These are phyloP conservation scores for Microcebus lehilahytsara DNA, from an alignment of 2,113 vertebrate species.

Conservation along the genomic window DNA sequence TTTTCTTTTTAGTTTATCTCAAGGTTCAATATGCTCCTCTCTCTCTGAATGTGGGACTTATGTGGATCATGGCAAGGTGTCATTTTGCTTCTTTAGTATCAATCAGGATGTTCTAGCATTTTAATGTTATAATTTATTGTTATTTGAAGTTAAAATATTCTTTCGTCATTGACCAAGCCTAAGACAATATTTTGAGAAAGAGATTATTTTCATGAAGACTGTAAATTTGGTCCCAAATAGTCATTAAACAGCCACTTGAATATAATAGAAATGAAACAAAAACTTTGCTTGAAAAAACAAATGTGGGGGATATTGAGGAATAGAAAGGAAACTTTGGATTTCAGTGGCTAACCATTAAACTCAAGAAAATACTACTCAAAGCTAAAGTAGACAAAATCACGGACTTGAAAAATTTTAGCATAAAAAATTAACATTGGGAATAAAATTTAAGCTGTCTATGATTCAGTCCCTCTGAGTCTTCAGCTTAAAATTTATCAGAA, in stretches of 20 bases:
- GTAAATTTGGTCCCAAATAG: not conserved
- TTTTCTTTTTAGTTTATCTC: not conserved
- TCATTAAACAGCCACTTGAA: not conserved
- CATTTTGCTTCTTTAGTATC: not conserved
- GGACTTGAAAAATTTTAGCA: not conserved
- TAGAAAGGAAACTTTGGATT: not conserved
- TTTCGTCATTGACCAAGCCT: not conserved
- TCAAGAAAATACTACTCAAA: not conserved
- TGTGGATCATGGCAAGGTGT: not conserved
- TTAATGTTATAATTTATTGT: not conserved
- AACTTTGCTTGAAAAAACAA: not conserved
- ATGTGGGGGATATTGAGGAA: not conserved
- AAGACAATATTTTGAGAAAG: not conserved
- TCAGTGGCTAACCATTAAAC: not conserved
- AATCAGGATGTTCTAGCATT: not conserved
- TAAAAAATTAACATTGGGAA: not conserved
- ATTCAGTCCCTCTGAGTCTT: not conserved
- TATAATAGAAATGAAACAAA: not conserved
- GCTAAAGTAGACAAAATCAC: not conserved
- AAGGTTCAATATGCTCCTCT: not conserved
- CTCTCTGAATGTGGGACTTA: not conserved
- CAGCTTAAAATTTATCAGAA: conserved; percentile 13
- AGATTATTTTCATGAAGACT: not conserved
- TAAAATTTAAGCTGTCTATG: not conserved
- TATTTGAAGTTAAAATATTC: conserved; percentile 13